These are phyloP conservation scores for Darevskia mixta DNA, from an alignment of 2,797 vertebrate genomes.

Conservation along the genomic window DNA sequence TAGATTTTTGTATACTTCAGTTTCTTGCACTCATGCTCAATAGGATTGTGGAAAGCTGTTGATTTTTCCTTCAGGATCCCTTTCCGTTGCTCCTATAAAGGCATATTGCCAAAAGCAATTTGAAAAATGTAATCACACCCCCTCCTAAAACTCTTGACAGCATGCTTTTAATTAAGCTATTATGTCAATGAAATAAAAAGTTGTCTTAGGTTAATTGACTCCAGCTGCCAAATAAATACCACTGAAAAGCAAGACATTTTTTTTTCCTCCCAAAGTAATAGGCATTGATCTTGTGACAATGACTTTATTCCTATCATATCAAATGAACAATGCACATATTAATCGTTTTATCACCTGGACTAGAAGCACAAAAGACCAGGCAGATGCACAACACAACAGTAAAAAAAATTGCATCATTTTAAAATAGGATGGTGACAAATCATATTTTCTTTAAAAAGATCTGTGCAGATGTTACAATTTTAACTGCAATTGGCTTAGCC, in stretches of 20 bases:
- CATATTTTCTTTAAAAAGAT: background rate
- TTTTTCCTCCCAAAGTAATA: conserved; percentile 54
- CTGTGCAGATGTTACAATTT: conserved; percentile 5
- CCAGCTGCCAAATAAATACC: conserved; percentile 53
- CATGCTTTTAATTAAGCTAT: conserved; percentile 47
- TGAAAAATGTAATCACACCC: background rate
- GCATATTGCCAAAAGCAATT: conserved; percentile 30
- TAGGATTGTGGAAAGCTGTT: conserved; percentile 14
- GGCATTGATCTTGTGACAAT: conserved; percentile 58
- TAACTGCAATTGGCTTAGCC: background rate
- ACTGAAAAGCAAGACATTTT: conserved; percentile 59
- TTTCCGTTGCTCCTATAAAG: conserved; percentile 2
- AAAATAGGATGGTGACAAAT: background rate
- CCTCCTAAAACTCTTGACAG: background rate
- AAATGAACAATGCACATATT: conserved; percentile 62
- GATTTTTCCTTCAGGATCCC: conserved; percentile 11
- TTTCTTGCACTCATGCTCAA: background rate
- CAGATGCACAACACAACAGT: conserved; percentile 48
- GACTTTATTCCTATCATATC: conserved; percentile 63
- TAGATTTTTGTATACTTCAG: background rate
- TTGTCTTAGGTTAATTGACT: conserved; percentile 54
- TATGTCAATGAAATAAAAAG: conserved; percentile 42
- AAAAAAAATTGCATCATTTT: background rate
- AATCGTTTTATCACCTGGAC: conserved; percentile 55
- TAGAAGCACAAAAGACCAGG: conserved; percentile 35